phyloP scores from a whole-genome alignment of 2,113 vertebrate genomes.

The Leptocoma aspasia region DNA sequence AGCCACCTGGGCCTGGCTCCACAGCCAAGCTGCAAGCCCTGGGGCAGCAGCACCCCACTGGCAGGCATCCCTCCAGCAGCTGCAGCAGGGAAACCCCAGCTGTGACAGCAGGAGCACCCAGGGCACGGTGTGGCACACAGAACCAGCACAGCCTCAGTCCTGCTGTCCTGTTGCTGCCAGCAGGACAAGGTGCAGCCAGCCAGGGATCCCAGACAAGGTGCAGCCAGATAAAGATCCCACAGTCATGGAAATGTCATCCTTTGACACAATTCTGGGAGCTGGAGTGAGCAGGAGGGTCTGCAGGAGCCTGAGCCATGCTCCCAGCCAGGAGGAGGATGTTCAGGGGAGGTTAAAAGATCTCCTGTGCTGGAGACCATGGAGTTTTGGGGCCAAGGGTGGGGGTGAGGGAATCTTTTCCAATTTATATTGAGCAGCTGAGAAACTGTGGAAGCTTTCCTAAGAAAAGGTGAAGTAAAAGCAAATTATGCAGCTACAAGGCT shows the following conservation, averaged over 20 bases:
- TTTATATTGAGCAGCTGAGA: background rate
- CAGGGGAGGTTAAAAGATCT: background rate
- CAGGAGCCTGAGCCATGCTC: background rate
- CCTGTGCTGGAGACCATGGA: rapidly evolving
- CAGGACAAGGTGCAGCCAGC: background rate
- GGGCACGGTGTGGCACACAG: background rate
- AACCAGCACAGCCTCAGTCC: background rate
- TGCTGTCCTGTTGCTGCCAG: background rate
- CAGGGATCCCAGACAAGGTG: background rate
- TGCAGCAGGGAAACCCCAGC: rapidly evolving
- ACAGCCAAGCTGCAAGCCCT: rapidly evolving
- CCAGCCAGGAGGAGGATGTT: background rate
- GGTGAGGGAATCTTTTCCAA: background rate
- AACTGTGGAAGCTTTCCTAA: background rate
- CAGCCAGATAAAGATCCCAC: background rate
- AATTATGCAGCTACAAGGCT: background rate
- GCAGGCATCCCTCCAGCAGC: background rate
- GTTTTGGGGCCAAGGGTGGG: background rate
- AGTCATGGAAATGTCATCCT: rapidly evolving
- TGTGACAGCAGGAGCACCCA: background rate
- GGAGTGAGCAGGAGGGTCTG: background rate
- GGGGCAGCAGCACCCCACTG: background rate
- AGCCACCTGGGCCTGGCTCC: background rate
- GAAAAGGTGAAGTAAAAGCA: background rate
- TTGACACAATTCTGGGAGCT: rapidly evolving